A percentile compares a stretch with the other conserved stretches of the same genome.
These are phyloP conservation scores for Pammene aurita DNA, from an alignment of 2,888 invertebrate genomes.

Conservation along the genomic window DNA sequence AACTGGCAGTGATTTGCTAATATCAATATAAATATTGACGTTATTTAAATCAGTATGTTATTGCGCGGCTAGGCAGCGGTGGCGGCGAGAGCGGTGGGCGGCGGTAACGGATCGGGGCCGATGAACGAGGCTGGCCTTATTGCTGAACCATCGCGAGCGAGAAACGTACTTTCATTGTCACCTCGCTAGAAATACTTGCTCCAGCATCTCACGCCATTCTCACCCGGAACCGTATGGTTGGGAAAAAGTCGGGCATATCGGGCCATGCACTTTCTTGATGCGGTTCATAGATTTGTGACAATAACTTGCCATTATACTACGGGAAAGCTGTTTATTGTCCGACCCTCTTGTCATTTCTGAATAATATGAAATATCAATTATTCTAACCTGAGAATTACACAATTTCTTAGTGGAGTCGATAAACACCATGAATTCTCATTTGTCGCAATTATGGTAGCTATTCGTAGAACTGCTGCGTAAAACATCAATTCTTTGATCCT, in stretches of 20 bases:
- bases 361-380: not conserved
- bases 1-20: conserved; percentile 3
- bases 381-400: not conserved
- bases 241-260: conserved; percentile 30
- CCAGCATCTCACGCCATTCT: conserved; percentile 42
- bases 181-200: conserved; percentile 55
- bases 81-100: conserved; percentile 52
- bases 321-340: conserved; percentile 9
- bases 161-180: conserved; percentile 82
- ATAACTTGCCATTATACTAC: conserved; percentile 6
- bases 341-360: not conserved
- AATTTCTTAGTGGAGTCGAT: not conserved
- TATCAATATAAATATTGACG: conserved; percentile 30
- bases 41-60: conserved; percentile 24
- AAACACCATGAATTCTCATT: too few relatives aligned
- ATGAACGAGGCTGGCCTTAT: conserved; percentile 81
- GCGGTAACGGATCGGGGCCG: conserved; percentile 78
- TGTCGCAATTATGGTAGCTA: too few relatives aligned
- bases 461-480: too few relatives aligned
- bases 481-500: too few relatives aligned
- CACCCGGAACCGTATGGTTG: conserved; percentile 37
- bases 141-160: conserved; percentile 78
- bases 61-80: conserved; percentile 47
- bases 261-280: conserved; percentile 35
- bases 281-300: conserved; percentile 25